Evolutionary conservation across 2,888 invertebrate genomes (phyloP).

Genomic region (Timandra comae): DNA sequence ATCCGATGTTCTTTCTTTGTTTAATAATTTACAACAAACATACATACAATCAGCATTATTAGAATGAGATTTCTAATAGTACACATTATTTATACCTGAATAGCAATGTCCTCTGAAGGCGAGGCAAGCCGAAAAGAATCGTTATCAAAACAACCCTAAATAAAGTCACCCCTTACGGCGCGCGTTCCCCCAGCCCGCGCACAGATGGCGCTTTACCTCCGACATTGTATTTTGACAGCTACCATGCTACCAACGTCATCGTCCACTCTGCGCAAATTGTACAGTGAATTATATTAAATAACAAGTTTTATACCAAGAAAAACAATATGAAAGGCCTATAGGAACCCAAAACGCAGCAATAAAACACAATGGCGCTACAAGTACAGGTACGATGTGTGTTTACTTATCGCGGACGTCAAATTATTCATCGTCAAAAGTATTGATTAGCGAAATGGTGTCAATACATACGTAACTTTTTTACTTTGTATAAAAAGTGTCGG

Average conservation of each 20-base stretch:
- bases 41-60: no score
- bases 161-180: no score
- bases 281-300: not conserved
- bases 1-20: no score
- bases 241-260: constrained; percentile 19
- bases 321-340: constrained; percentile 13
- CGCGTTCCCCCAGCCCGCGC: no score
- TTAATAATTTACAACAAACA: no score
- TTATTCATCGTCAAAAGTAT: constrained; percentile 33
- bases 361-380: constrained; percentile 9
- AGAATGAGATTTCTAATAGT: no score
- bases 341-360: constrained; percentile 5
- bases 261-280: not conserved
- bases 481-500: constrained; percentile 3
- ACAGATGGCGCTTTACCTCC: constrained; percentile 24
- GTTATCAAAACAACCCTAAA: not conserved
- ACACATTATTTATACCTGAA: no score
- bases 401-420: constrained; percentile 13
- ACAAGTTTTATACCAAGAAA: constrained; percentile 4
- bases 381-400: constrained; percentile 16
- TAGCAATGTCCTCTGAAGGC: no score
- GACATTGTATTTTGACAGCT: constrained; percentile 24
- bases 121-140: not conserved
- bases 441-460: constrained; percentile 38
- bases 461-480: constrained; percentile 11